Conservation (phyloP, 2,888 invertebrate species). For the Orchesellides sinensis region DNA sequence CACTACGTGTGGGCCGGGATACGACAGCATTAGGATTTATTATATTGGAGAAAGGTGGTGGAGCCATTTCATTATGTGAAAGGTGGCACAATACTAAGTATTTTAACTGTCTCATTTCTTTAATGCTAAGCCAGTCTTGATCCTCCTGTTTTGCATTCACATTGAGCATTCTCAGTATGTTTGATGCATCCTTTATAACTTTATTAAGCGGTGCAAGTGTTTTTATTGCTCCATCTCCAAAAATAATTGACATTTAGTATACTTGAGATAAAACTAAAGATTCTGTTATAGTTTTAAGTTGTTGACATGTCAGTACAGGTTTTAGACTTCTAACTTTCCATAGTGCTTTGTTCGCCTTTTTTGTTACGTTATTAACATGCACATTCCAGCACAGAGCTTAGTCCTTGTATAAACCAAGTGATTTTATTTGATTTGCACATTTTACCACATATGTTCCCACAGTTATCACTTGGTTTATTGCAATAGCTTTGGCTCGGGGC, state of each 20-base stretch:
- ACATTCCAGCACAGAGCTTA: not conserved
- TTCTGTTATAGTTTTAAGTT: not conserved
- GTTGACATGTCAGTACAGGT: not conserved
- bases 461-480: not conserved
- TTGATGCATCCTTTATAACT: slow-evolving; percentile 3
- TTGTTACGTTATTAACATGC: not conserved
- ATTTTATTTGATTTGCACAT: slow-evolving; percentile 5
- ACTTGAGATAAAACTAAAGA: not conserved
- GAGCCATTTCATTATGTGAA: not conserved
- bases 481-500: not conserved
- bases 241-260: slow-evolving; percentile 4
- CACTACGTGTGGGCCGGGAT: not conserved
- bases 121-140: not conserved
- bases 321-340: not conserved
- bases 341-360: slow-evolving; percentile 12
- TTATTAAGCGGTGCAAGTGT: not conserved
- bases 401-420: slow-evolving; percentile 32
- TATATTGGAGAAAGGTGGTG: not conserved
- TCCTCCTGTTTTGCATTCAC: not conserved
- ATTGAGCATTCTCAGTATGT: not conserved
- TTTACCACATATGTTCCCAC: not conserved
- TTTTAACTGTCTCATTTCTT: not conserved
- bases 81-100: not conserved
- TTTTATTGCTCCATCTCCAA: not conserved
- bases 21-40: not conserved